Percentiles rank a stretch among this genome's conserved stretches.
Evolutionary conservation across 2,888 invertebrate genomes (phyloP).

Genomic region (Myathropa florea): DNA sequence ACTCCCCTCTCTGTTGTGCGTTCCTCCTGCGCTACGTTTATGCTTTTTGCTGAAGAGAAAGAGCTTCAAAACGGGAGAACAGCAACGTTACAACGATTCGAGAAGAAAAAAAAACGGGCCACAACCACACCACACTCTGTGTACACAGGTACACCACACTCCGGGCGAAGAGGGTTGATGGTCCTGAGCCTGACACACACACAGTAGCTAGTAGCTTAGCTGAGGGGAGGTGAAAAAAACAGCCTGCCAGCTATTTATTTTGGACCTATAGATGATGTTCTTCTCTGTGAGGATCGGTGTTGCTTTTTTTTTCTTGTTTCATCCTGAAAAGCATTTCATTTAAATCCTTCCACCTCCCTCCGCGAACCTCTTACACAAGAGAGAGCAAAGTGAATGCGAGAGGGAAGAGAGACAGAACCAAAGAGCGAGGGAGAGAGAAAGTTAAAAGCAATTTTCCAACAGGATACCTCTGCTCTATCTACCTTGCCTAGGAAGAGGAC

Average conservation of each 20-base stretch:
- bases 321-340: slow-evolving; percentile 59
- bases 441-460: neutral
- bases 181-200: slow-evolving; percentile 7
- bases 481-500: neutral
- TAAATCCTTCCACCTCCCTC: slow-evolving; percentile 34
- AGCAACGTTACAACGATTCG: slow-evolving; percentile 53
- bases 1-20: neutral
- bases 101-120: slow-evolving; percentile 47
- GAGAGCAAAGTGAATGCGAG: neutral
- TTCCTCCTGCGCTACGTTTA: no score
- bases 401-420: neutral
- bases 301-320: neutral
- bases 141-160: slow-evolving; percentile 50
- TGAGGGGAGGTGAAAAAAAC: slow-evolving; percentile 25
- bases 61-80: neutral
- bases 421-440: neutral
- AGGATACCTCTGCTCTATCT: neutral
- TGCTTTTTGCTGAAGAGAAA: no score
- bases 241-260: slow-evolving; percentile 68
- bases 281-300: slow-evolving; percentile 43
- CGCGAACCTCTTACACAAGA: neutral
- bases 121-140: slow-evolving; percentile 30
- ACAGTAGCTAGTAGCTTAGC: slow-evolving; percentile 30
- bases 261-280: slow-evolving; percentile 50
- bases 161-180: neutral